A percentile compares a stretch with the other conserved stretches of the same genome.
phyloP scores from a whole-genome alignment of 1,140 invertebrate genomes.

The Dendroctonus ponderosae region DNA sequence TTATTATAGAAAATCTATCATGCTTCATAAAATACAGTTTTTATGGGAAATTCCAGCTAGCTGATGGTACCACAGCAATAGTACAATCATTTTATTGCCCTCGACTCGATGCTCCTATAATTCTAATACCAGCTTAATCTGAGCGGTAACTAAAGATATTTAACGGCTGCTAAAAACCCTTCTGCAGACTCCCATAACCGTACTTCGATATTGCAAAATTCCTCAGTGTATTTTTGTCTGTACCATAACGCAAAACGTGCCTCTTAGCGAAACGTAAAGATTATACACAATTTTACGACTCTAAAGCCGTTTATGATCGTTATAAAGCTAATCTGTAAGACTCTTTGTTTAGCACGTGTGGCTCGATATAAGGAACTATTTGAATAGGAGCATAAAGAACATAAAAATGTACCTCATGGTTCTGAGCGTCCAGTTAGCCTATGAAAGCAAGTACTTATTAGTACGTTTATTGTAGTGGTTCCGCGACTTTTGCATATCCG shows the following conservation, averaged over 20 bases:
- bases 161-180: slow-evolving; percentile 1
- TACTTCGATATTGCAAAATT: neutral
- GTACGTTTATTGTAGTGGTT: no score
- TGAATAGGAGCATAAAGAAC: neutral
- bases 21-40: no score
- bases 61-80: no score
- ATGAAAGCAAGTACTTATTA: no score
- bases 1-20: neutral
- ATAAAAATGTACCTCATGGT: neutral
- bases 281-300: slow-evolving; percentile 16
- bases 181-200: neutral
- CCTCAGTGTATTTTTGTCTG: neutral
- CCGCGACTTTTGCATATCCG: no score
- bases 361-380: slow-evolving; percentile 3
- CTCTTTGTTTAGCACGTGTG: slow-evolving; percentile 10
- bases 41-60: no score
- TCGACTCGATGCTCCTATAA: no score
- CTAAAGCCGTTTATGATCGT: slow-evolving; percentile 5
- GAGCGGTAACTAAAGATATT: neutral
- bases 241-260: slow-evolving; percentile 9
- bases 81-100: no score
- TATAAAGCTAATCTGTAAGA: slow-evolving; percentile 11
- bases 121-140: no score
- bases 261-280: slow-evolving; percentile 3
- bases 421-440: no score